Percentiles rank a stretch among this genome's conserved stretches.
These are phyloP conservation scores for Gadus macrocephalus DNA, from an alignment of 2,113 vertebrate genomes.

Conservation along the genomic window DNA sequence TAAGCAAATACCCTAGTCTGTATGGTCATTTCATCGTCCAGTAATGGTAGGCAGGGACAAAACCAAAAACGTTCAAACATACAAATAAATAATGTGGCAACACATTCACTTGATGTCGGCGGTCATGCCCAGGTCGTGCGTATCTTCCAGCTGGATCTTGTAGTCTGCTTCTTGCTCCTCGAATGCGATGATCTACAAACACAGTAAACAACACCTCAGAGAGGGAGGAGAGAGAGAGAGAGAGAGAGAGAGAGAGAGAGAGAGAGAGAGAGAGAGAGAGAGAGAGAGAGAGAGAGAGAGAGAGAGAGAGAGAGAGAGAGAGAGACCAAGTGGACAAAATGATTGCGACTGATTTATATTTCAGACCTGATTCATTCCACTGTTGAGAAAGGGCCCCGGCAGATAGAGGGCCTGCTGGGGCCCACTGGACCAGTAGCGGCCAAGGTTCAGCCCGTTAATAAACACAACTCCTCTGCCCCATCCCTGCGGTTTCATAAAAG, in stretches of 20 bases:
- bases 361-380: slow-evolving; percentile 85
- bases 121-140: slow-evolving; percentile 80
- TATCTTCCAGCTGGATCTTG: slow-evolving; percentile 78
- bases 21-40: background rate
- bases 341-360: background rate
- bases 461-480: slow-evolving; percentile 95
- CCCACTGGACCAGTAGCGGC: slow-evolving; percentile 92
- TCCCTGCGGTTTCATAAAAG: slow-evolving; percentile 65
- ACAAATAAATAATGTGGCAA: background rate
- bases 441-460: slow-evolving; percentile 86
- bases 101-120: slow-evolving; percentile 63
- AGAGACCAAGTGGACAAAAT: background rate
- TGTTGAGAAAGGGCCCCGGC: slow-evolving; percentile 81
- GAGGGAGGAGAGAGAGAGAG: background rate
- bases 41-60: background rate
- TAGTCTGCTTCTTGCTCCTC: slow-evolving; percentile 83
- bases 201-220: background rate
- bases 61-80: background rate
- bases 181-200: slow-evolving; percentile 80
- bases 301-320: no score
- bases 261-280: background rate
- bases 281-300: no score
- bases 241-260: background rate
- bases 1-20: no score
- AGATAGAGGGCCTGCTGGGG: slow-evolving; percentile 91